Evolutionary conservation across 2,888 invertebrate species (phyloP).

Genomic region (Hypselothyrea guttata): DNA sequence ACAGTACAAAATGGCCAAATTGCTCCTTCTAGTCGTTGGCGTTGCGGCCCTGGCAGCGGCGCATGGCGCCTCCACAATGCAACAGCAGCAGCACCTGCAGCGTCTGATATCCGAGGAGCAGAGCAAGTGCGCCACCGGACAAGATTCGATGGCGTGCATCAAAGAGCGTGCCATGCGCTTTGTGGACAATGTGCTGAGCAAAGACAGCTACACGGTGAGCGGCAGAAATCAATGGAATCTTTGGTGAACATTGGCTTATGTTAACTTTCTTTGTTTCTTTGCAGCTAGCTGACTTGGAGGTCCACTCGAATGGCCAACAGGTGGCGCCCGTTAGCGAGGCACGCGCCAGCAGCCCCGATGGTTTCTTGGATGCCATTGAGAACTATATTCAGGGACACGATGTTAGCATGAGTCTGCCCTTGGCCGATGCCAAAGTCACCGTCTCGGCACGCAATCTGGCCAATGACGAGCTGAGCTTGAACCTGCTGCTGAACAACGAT

Average conservation of each 20-base stretch:
- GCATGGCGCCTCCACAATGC: conserved; percentile 84
- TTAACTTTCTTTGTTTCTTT: not conserved
- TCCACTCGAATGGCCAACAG: conserved; percentile 88
- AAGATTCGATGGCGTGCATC: conserved; percentile 91
- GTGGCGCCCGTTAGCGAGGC: conserved; percentile 84
- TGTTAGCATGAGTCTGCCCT: conserved; percentile 89
- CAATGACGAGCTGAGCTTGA: conserved; percentile 88
- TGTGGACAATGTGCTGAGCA: conserved; percentile 89
- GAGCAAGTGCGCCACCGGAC: conserved; percentile 88
- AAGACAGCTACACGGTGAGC: conserved; percentile 89
- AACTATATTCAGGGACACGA: conserved; percentile 90
- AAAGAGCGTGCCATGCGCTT: conserved; percentile 92
- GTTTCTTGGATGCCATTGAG: conserved; percentile 87
- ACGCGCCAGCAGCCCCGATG: conserved; percentile 83
- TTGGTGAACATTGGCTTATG: not conserved
- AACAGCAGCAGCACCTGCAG: conserved; percentile 87
- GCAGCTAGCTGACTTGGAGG: conserved; percentile 89
- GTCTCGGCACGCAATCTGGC: conserved; percentile 90
- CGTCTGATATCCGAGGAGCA: conserved; percentile 90
- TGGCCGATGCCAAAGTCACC: conserved; percentile 88
- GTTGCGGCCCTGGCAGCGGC: conserved; percentile 84
- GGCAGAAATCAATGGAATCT: not conserved
- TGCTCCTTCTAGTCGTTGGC: conserved; percentile 84
- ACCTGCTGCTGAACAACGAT: conserved; percentile 85
- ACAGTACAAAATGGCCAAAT: conserved; percentile 69